Percentiles rank a stretch among this genome's conserved stretches.
phyloP scores from a whole-genome alignment of 2,113 vertebrate genomes.

The Muntiacus reevesi region DNA sequence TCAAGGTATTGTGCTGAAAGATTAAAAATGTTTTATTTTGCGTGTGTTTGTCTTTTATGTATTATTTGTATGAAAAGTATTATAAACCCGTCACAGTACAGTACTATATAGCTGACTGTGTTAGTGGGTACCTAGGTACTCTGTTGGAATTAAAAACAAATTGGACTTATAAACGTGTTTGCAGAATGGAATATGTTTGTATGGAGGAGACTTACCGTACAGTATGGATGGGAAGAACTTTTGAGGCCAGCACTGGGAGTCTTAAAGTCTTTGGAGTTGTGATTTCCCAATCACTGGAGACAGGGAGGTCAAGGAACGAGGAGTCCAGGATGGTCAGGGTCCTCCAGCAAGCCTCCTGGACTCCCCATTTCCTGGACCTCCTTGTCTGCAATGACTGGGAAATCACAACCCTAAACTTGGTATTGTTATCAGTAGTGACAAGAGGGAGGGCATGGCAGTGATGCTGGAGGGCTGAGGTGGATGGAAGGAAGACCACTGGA shows the following conservation, averaged over 20 bases:
- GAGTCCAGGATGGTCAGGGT: background rate
- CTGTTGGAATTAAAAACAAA: background rate
- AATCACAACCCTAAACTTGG: background rate
- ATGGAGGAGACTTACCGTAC: background rate
- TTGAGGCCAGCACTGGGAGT: background rate
- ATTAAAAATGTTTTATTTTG: background rate
- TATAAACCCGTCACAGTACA: background rate
- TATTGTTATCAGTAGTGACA: background rate
- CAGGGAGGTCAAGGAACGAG: background rate
- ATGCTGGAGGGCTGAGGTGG: background rate
- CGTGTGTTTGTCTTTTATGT: background rate
- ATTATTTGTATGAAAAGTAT: background rate
- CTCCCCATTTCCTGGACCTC: background rate
- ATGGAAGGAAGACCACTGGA: background rate
- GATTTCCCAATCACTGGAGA: background rate
- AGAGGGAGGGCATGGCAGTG: background rate
- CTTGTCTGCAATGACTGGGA: background rate
- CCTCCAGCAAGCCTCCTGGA: background rate
- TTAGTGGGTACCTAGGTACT: background rate
- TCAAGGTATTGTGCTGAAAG: background rate
- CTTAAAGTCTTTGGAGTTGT: background rate
- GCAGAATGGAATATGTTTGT: background rate
- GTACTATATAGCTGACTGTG: background rate
- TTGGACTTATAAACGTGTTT: background rate
- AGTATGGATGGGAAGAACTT: background rate